Evolutionary conservation across 2,113 vertebrate genomes (phyloP).

Genomic region (Percina caprodes): DNA sequence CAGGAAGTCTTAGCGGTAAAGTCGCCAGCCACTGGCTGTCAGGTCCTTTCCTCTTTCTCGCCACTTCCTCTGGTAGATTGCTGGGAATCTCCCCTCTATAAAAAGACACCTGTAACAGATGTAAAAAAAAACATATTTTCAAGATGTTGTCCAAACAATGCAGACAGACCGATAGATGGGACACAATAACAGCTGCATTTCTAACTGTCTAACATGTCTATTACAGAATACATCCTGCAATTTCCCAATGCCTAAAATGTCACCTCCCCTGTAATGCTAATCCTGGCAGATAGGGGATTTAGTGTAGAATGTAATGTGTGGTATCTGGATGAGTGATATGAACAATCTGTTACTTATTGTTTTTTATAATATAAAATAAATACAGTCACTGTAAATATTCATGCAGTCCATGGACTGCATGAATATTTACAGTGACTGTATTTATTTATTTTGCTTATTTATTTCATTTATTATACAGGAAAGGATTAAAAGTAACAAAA

Average conservation of each 20-base stretch:
- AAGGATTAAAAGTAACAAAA: too few species aligned
- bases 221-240: neutral
- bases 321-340: neutral
- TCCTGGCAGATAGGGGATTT: too few species aligned
- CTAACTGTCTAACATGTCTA: neutral
- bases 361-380: neutral
- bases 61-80: slow-evolving; percentile 88
- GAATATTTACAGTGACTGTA: neutral
- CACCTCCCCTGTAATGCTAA: neutral
- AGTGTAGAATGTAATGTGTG: neutral
- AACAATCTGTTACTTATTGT: neutral
- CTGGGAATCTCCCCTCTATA: slow-evolving; percentile 90
- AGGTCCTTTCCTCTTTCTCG: slow-evolving; percentile 85
- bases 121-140: neutral
- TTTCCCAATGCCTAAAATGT: neutral
- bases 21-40: slow-evolving; percentile 93
- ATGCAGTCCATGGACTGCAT: too few species aligned
- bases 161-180: neutral
- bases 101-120: slow-evolving; percentile 91
- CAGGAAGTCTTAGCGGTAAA: slow-evolving; percentile 92
- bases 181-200: slow-evolving; percentile 10
- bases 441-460: too few species aligned
- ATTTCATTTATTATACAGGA: too few species aligned
- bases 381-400: too few species aligned
- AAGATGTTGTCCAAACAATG: neutral